Evolutionary conservation across 1,140 invertebrate species (phyloP), one percentile per base, ranked within the genome.

Genomic region (Anastrepha obliqua): DNA sequence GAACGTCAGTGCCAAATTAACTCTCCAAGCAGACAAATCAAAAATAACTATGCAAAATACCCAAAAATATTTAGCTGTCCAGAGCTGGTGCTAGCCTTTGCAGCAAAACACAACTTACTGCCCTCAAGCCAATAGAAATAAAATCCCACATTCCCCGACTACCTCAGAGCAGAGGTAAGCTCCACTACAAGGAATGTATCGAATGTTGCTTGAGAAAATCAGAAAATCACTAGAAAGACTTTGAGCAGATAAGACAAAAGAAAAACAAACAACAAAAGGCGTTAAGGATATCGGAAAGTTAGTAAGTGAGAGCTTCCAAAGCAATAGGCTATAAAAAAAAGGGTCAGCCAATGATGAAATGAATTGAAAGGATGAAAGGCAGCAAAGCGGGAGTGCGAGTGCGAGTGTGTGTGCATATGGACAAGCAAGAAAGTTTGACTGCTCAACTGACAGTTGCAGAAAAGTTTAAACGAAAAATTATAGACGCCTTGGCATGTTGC

Each of bases 401-500:
- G 15, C 15, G n/a, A n/a, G 60, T 62, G 44, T 58, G 2, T 20
- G 47, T 74, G 70, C 15, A 51, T 67, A 67, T 67, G 15, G 44
- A 1, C 42, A 55, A 2, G 6, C 74, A 81, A 81, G 47, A 55
- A 81, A 81, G 17, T 81, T 81, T 20, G 47, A 81, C 74, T 81
- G 74, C 20, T 81, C 47, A 81, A 55, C 74, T 81, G 74, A 81
- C 74, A 55, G 74, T 81, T 81, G 74, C 74, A 81, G 74, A 81
- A 81, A 55, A 81, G 74, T 81, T 81, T 81, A 81, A 81, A 81
- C 74, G 74, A 81, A 81, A 81, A 81, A 81, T 81, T 81, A 81
- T 81, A 81, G 74, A 81, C 74, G 55, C 74, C 55, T 81, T 51
- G 20, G 6, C 29, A 58, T 55, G n/a, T 81, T 20, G 70, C 17